Base-by-base conservation (phyloP, 2,113 vertebrate species). In the Phalacrocorax brasilianus region DNA sequence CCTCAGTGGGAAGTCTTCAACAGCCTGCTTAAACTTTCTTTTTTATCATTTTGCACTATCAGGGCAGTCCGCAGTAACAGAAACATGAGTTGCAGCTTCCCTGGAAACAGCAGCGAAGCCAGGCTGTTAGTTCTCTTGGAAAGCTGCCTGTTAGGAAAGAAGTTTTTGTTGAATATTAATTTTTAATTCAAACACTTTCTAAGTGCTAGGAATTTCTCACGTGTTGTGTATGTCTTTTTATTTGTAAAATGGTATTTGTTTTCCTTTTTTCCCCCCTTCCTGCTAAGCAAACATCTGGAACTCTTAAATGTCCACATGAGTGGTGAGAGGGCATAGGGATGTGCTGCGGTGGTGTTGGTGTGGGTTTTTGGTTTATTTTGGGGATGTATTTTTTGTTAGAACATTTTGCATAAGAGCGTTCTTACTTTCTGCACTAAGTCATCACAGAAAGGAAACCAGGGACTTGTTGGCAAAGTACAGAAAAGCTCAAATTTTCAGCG, bases 251-350 rank as follows among this genome's bases (percentile, higher is more conserved):
- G 28, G 8, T 65, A 44, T 42, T 92, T 11, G 1, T 49, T 83
- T 93, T 76, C 12, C 6, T 71, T 28, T 77, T 5, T 7, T 4
- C 1, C 1, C 12, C 6, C 3, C 3, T 3, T 3, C 5, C 30
- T 30, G 12, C 44, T 81, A 73, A n/a, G 33, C 15, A 85, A 79
- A 65, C 16, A 6, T 50, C 85, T 66, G 55, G 35, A 88, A 32
- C 27, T 20, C 27, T 73, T 58, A 52, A 56, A 53, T 50, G 40
- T 56, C 63, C 53, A 28, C 4, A 5, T 3, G 5, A 80, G 45
- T 42, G 55, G 21, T 70, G 45, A 56, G 38, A 74, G 38, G 19
- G 17, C 27, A 7, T 82, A 65, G 40, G 33, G 53, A 27, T 73
- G 24, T 65, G 35, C 30, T 33, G 9, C 59, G 65, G 7, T 63